Percentiles rank a stretch among this genome's conserved stretches.
Conservation (phyloP, 2,113 vertebrate species). For the Coptodon rendalli region DNA sequence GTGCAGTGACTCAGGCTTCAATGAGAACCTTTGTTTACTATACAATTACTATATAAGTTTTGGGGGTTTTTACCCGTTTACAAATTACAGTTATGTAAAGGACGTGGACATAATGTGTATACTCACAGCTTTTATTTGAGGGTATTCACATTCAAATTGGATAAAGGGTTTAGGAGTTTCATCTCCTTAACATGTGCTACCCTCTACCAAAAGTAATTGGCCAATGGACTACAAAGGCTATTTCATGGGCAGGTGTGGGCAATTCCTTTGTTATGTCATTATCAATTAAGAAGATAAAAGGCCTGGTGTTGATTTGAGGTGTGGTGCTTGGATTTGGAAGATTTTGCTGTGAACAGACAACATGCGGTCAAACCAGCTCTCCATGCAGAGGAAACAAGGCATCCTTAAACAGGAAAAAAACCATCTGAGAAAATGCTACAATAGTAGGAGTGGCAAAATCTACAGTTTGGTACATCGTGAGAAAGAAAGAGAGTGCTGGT, state of each 20-base stretch:
- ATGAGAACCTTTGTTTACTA: neutral
- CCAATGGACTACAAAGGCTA: neutral
- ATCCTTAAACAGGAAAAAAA: neutral
- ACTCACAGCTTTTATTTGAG: neutral
- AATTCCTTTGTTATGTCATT: neutral
- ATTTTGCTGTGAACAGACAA: neutral
- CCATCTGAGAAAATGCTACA: no score
- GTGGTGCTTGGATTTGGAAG: neutral
- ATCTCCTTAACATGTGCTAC: neutral
- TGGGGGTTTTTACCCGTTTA: rapidly evolving
- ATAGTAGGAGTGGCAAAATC: neutral
- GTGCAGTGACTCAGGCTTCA: neutral
- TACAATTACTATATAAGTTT: neutral
- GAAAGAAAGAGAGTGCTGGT: neutral
- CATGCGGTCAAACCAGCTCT: neutral
- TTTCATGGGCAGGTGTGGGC: neutral
- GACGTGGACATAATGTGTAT: neutral
- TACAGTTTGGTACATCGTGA: neutral
- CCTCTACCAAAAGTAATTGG: neutral
- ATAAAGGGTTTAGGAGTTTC: neutral
- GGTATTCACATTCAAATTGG: neutral
- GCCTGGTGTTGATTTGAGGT: neutral
- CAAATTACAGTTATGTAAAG: neutral
- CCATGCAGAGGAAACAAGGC: neutral
- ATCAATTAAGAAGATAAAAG: neutral